Evolutionary conservation across 2,797 vertebrate genomes (phyloP), one percentile per base, ranked within the genome.

Genomic region (Microhierax caerulescens): DNA sequence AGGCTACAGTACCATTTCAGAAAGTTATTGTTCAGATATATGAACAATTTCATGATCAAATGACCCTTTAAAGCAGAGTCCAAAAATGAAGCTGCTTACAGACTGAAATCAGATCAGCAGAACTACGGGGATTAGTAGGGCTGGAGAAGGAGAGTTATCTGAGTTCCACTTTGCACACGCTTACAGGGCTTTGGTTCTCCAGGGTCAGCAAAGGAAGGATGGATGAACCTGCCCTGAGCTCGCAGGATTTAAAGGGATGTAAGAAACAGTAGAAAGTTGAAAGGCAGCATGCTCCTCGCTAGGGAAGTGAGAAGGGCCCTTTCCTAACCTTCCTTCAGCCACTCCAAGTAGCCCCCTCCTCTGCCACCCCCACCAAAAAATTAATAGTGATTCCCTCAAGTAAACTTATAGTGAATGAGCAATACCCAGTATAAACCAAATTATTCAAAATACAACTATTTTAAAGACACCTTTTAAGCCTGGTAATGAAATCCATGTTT

Each of bases 31-130:
- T 57, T 88, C 37, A 65, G 43, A 41, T 21, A 65, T 5, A 48
- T 10, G 21, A 72, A 75, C 28, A 88, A 57, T 34, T 53, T 53
- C n/a, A n/a, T 1, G 0, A 53, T 27, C 37, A 80, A 90, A 14
- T 25, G 37, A 67, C 60, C 61, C 73, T 69, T 85, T 75, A 50
- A 94, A 90, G 41, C 1, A 90, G 65, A 79, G 59, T 37, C 36
- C 28, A 75, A 80, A 85, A 80, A 50, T 24, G 24, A 95, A 94
- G 85, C 79, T 83, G 68, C 85, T 92, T 94, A 85, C 48, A 76
- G 68, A 64, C 22, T 32, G 77, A 68, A 83, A 90, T 72, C 87
- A 93, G 75, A 77, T 74, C 65, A 94, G 57, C 79, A 77, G 45
- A 78, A 34, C 45, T 28, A 56, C 28, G 15, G 45, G 36, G 48